phyloP scores from a whole-genome alignment of 2,888 invertebrate species.

The Polyommatus iphigenia region DNA sequence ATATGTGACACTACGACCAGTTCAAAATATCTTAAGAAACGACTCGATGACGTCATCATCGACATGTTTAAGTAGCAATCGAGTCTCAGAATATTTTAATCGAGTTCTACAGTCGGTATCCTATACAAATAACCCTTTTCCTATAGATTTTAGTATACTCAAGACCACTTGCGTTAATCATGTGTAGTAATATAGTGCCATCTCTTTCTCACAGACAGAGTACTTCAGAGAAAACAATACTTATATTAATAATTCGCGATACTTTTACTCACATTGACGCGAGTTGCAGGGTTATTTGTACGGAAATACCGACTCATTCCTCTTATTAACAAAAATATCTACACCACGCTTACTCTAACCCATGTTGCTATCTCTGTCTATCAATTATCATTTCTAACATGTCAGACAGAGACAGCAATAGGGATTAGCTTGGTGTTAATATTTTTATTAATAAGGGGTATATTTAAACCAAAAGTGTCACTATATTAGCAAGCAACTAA shows the following conservation, averaged over 20 bases:
- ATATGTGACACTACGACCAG: not conserved
- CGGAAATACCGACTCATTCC: not conserved
- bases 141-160: not conserved
- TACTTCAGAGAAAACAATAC: not conserved
- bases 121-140: not conserved
- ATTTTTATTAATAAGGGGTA: not conserved
- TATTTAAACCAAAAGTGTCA: slow-evolving; percentile 11
- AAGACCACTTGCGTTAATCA: not conserved
- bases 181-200: not conserved
- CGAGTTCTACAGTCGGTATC: not conserved
- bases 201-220: not conserved
- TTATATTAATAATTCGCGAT: too few relatives aligned
- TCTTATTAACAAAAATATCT: not conserved
- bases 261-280: too few relatives aligned
- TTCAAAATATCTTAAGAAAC: not conserved
- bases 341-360: not conserved
- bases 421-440: not conserved
- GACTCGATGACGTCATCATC: not conserved
- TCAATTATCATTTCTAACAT: not conserved
- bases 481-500: slow-evolving; percentile 23
- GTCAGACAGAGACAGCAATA: not conserved
- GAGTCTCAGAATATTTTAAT: not conserved
- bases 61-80: not conserved
- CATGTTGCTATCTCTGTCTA: not conserved
- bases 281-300: not conserved